These are phyloP conservation scores for Brenthis daphne DNA, from an alignment of 2,888 invertebrate genomes.

Conservation along the genomic window DNA sequence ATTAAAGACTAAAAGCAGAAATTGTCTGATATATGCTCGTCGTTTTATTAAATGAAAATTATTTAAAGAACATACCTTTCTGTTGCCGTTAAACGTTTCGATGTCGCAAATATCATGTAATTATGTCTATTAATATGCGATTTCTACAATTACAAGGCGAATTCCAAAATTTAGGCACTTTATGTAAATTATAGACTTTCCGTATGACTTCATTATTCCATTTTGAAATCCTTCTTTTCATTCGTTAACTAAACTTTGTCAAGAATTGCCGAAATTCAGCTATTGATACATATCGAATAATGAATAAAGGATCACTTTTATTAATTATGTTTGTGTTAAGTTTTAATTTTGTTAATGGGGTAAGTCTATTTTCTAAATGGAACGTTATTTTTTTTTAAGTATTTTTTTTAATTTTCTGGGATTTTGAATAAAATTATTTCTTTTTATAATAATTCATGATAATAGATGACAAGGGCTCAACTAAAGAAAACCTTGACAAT, in stretches of 20 bases:
- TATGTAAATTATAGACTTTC: constrained; percentile 2
- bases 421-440: neutral
- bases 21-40: too few relatives aligned
- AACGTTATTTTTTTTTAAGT: too few relatives aligned
- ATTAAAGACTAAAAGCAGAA: too few relatives aligned
- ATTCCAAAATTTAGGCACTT: neutral
- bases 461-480: constrained; percentile 81
- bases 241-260: neutral
- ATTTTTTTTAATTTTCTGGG: neutral
- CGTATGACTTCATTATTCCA: neutral
- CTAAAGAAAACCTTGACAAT: constrained; percentile 83
- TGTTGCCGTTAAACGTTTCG: neutral
- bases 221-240: neutral
- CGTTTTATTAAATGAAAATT: too few relatives aligned
- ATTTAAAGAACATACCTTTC: too few relatives aligned
- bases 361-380: constrained; percentile 11
- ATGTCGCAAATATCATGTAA: constrained; percentile 1
- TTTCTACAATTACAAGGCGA: neutral
- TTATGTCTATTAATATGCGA: neutral
- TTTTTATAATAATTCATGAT: neutral
- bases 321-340: neutral
- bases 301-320: neutral
- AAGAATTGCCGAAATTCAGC: neutral
- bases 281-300: constrained; percentile 2
- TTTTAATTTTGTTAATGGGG: constrained; percentile 18